Evolutionary conservation across 2,113 vertebrate species (phyloP).

Genomic region (Hydropotes inermis): DNA sequence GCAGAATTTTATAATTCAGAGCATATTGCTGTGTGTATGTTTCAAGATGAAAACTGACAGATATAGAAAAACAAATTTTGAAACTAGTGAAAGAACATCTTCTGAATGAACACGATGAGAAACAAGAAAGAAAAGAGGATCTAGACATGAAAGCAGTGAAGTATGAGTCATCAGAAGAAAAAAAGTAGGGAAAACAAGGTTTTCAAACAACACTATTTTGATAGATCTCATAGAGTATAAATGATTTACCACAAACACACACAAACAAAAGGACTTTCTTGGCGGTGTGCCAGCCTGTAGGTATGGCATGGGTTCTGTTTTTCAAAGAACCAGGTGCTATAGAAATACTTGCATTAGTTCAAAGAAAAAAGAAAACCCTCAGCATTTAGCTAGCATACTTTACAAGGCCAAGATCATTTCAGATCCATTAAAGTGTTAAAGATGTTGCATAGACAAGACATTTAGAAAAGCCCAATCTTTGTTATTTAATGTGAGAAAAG

Average conservation of each 20-base stretch:
- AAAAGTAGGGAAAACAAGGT: not conserved
- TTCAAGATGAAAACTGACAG: slow-evolving; percentile 75
- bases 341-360: not conserved
- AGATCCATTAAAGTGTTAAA: slow-evolving; percentile 64
- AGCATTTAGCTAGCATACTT: not conserved
- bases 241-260: slow-evolving; percentile 14
- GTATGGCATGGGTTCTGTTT: not conserved
- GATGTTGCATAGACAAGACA: slow-evolving; percentile 50
- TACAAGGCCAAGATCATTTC: slow-evolving; percentile 32
- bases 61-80: slow-evolving; percentile 65
- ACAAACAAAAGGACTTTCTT: not conserved
- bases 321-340: slow-evolving; percentile 33
- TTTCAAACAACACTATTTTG: slow-evolving; percentile 44
- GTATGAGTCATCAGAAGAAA: slow-evolving; percentile 31
- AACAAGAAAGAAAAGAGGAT: slow-evolving; percentile 65
- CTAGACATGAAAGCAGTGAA: slow-evolving; percentile 9
- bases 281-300: slow-evolving; percentile 15
- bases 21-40: slow-evolving; percentile 71
- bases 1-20: slow-evolving; percentile 73
- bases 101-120: slow-evolving; percentile 48
- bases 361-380: slow-evolving; percentile 25
- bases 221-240: not conserved
- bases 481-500: slow-evolving; percentile 39
- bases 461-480: slow-evolving; percentile 51
- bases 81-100: slow-evolving; percentile 43